phyloP scores from a whole-genome alignment of 2,888 invertebrate species.

The Nemapogon koenigi region DNA sequence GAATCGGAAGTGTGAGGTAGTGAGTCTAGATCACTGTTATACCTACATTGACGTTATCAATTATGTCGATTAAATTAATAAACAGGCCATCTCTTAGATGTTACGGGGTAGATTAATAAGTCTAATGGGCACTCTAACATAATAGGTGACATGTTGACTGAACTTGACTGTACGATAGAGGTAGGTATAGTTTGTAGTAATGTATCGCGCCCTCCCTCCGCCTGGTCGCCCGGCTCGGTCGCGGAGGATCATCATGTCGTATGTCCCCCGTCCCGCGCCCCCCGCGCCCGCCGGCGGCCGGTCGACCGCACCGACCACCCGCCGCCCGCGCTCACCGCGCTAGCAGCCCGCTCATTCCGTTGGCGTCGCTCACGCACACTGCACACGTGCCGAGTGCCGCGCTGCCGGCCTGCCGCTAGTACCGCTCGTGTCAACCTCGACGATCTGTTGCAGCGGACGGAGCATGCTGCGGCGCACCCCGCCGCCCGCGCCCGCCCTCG shows the following conservation, averaged over 20 bases:
- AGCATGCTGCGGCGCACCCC: conserved; percentile 58
- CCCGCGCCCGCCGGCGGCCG: background rate
- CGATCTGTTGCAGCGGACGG: conserved; percentile 64
- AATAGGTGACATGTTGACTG: too few relatives aligned
- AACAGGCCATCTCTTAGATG: too few relatives aligned
- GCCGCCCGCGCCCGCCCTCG: conserved; percentile 31
- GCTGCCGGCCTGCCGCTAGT: conserved; percentile 27
- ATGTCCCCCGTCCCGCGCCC: conserved; percentile 34
- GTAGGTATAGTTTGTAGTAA: conserved; percentile 27
- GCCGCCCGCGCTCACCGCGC: conserved; percentile 22
- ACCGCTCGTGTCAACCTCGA: conserved; percentile 54
- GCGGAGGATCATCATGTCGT: conserved; percentile 28
- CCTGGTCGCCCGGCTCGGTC: conserved; percentile 26
- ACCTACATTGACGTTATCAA: too few relatives aligned
- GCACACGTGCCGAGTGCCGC: conserved; percentile 42
- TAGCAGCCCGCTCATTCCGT: conserved; percentile 36
- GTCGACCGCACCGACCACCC: conserved; percentile 14
- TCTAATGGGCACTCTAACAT: too few relatives aligned
- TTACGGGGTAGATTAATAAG: too few relatives aligned
- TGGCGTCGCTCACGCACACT: conserved; percentile 54
- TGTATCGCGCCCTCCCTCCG: conserved; percentile 22
- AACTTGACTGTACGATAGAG: too few relatives aligned
- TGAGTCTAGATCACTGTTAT: too few relatives aligned
- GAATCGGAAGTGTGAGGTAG: too few relatives aligned
- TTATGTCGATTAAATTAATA: too few relatives aligned